Base-by-base conservation (phyloP, 2,888 invertebrate genomes). In the Tuberolachnus salignus region DNA sequence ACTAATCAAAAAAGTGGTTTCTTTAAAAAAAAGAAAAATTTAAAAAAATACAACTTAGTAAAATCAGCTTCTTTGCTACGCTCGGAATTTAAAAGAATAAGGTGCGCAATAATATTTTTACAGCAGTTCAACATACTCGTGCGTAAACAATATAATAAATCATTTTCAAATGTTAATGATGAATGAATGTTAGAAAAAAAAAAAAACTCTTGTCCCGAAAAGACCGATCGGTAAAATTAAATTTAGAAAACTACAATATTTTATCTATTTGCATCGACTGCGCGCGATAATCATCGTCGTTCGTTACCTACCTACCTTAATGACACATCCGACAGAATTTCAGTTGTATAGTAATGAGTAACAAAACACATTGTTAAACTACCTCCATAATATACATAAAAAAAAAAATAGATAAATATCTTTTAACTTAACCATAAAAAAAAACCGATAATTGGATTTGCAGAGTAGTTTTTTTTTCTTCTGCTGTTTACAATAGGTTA, bases 381-480 rank as follows among this genome's bases (percentile, higher is more conserved):
- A 19, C 16, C n/a, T 21, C 34, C 34, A 9, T 3, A 13, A 8
- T 19, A 14, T 34, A 34, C n/a, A n/a, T n/a, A n/a, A n/a, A n/a
- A n/a, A 34, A 34, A 6, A 51, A 51, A 51, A 2, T 42, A 42
- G 53, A 69, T 42, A 53, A 69, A 19, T 34, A 67, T 51, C 66
- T 63, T n/a, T 63, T 63, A 42, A 16, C 9, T 13, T 23, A 11
- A 42, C 42, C 26, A 21, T 11, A 21, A 11, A 67, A 23, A 49
- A 66, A 23, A 66, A 21, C 14, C 8, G 21, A 49, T 66, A 49
- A 66, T 51, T 26, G n/a, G 19, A 67, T 69, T 55, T 55, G 42
- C 21, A 19, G 19, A 19, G 3, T 14, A 42, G 34, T 69, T 55
- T 23, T 69, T n/a, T 53, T 51, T 13, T 10, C 11, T 23, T 34